These are phyloP conservation scores for Dysmachus trigonus DNA, from an alignment of 2,888 invertebrate species.

Conservation along the genomic window DNA sequence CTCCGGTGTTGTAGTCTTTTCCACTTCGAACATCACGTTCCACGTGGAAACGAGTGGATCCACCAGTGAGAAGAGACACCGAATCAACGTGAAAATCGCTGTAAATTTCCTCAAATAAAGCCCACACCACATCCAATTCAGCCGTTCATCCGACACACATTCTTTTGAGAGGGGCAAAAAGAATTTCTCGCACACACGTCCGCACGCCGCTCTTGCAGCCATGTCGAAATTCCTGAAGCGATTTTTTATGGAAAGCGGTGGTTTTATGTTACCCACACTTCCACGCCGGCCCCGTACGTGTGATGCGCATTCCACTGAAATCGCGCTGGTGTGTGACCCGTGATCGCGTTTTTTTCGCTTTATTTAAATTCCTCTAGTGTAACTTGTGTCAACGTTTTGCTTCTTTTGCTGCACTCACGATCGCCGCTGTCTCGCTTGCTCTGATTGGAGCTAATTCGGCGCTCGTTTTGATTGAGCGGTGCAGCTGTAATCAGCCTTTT, in stretches of 20 bases:
- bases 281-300: neutral
- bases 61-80: neutral
- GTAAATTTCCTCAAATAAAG: neutral
- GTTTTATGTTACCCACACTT: neutral
- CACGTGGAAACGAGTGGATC: neutral
- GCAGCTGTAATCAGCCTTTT: neutral
- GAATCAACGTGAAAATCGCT: neutral
- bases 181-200: neutral
- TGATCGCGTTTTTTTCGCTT: neutral
- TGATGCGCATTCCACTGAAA: neutral
- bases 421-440: neutral
- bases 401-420: neutral
- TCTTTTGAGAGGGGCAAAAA: neutral
- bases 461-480: neutral
- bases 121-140: neutral
- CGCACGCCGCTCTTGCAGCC: neutral
- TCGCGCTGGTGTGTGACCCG: neutral
- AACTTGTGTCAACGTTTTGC: neutral
- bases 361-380: slow-evolving; percentile 13
- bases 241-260: slow-evolving; percentile 28
- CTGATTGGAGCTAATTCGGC: neutral
- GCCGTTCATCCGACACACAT: neutral
- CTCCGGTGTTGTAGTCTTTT: neutral
- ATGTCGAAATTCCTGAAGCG: slow-evolving; percentile 16
- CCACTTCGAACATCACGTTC: neutral